Evolutionary conservation across 2,113 vertebrate species (phyloP).

Genomic region (Naja naja): DNA sequence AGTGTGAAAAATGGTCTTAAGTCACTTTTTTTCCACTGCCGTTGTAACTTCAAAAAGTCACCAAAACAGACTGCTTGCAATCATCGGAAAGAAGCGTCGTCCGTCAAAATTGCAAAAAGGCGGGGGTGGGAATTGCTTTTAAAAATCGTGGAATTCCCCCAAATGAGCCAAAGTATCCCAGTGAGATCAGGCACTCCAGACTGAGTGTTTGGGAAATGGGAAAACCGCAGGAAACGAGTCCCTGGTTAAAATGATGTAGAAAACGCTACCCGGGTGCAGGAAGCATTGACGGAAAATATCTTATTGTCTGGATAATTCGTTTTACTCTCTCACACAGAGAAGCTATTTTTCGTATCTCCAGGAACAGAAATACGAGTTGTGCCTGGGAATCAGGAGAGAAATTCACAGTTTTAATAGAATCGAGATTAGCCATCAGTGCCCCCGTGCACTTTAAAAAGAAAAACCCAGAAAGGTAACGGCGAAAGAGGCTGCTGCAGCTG

Average conservation of each 20-base stretch:
- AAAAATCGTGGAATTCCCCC: not conserved
- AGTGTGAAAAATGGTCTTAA: no score
- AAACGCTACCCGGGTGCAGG: no score
- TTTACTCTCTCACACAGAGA: not conserved
- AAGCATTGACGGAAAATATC: not conserved
- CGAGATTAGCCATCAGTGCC: not conserved
- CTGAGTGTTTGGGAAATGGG: not conserved
- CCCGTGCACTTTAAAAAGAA: not conserved
- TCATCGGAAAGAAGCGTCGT: not conserved
- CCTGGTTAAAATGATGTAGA: not conserved
- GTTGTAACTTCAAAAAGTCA: no score
- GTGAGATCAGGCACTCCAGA: not conserved
- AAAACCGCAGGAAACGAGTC: not conserved
- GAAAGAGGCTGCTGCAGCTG: no score
- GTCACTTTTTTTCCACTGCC: no score
- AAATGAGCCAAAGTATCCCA: not conserved
- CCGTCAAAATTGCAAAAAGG: not conserved
- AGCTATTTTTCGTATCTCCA: not conserved
- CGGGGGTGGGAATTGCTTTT: fast-evolving
- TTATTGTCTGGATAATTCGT: not conserved
- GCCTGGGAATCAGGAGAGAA: not conserved
- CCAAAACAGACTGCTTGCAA: not conserved
- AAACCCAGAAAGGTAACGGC: not conserved
- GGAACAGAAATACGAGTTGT: not conserved
- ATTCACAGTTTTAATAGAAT: not conserved